Evolutionary conservation across 2,888 invertebrate species (phyloP).

Genomic region (Hecatera dysodea): DNA sequence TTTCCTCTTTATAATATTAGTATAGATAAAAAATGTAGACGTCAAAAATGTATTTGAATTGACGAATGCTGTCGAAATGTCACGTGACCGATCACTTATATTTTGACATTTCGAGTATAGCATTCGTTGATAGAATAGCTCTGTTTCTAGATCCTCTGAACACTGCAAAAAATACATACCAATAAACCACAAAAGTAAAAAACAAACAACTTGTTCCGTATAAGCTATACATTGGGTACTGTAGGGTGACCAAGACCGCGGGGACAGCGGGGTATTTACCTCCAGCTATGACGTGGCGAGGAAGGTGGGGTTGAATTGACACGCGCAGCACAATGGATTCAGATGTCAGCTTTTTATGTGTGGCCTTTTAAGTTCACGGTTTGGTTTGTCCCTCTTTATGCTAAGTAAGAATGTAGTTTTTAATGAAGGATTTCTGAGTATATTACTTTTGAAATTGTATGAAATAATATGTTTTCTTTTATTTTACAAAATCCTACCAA

Average conservation of each 20-base stretch:
- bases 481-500: too few relatives aligned
- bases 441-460: too few relatives aligned
- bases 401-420: background rate
- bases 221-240: constrained; percentile 15
- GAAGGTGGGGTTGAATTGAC: constrained; percentile 36
- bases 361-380: constrained; percentile 14
- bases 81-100: too few relatives aligned
- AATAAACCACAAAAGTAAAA: constrained; percentile 8
- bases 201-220: constrained; percentile 31
- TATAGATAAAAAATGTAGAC: too few relatives aligned
- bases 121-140: too few relatives aligned
- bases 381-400: background rate
- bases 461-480: too few relatives aligned
- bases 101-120: too few relatives aligned
- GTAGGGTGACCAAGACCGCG: constrained; percentile 45
- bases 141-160: too few relatives aligned
- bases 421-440: too few relatives aligned
- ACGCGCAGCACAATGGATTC: constrained; percentile 33
- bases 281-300: constrained; percentile 34
- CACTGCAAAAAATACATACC: background rate
- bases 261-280: constrained; percentile 50
- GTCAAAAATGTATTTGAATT: too few relatives aligned
- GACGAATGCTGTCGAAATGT: too few relatives aligned
- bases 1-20: too few relatives aligned
- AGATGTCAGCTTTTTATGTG: constrained; percentile 36